A percentile compares a stretch with the other conserved stretches of the same genome.
Evolutionary conservation across 2,113 vertebrate genomes (phyloP).

Genomic region (zebrafish (Danio rerio)): GRCz12tu NC_133189.1:21102001-21102500

Average conservation of each 20-base stretch:
- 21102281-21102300: not conserved
- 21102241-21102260: too few relatives aligned
- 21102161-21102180: too few relatives aligned
- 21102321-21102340: conserved; percentile 2
- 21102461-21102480: conserved; percentile 4
- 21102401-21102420: conserved; percentile 6
- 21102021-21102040: conserved; percentile 14
- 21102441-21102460: conserved; percentile 25
- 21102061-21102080: not conserved
- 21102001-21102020: not conserved
- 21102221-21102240: too few relatives aligned
- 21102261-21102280: not conserved
- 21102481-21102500: not conserved
- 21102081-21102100: not conserved
- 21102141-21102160: not conserved
- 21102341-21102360: conserved; percentile 44
- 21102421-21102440: conserved; percentile 29
- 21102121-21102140: not conserved
- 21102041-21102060: not conserved
- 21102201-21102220: too few relatives aligned
- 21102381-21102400: not conserved
- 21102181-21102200: too few relatives aligned
- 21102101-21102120: conserved; percentile 12
- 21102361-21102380: conserved; percentile 29
- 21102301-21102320: conserved; percentile 3